Base-by-base conservation (phyloP, 2,888 invertebrate genomes). In the Drosophila bunnanda region DNA sequence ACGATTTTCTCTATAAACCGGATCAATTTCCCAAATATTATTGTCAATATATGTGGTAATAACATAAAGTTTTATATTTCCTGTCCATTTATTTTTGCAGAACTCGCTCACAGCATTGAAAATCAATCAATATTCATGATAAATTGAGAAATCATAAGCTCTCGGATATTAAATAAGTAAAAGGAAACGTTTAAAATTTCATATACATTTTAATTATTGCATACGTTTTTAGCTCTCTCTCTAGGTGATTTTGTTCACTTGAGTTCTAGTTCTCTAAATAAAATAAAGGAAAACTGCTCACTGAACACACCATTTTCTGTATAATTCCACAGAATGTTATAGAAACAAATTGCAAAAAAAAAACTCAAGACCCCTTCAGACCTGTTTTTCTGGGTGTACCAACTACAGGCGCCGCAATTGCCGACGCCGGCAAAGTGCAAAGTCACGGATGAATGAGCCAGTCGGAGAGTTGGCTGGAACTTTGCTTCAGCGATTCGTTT, bases 381-480 rank as follows among this genome's bases (percentile, higher is more conserved):
- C 20, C n/a, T 8, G 12, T 8, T 46, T 41, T 57, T 58, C 32
- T 32, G n/a, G 4, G 58, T 57, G 59, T 58, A 28, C 10, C 15
- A 20, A 8, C 17, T 9, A 10, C 38, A 32, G 66, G 66, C 65
- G 66, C 66, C 65, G 78, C 77, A 80, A 76, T 58, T 56, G 38
- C 38, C 60, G 61, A 52, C 59, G 55, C 66, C 88, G 73, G 59
- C 83, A 83, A 88, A 88, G 88, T 83, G 88, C 89, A 89, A 85
- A 89, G 85, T 89, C 85, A 85, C 75, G 89, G 89, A 89, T 85
- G 85, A 85, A 89, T 77, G 76, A 84, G 74, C 73, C 70, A 66
- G 58, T 61, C 41, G 17, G 62, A 66, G 75, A 66, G 75, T 55
- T 74, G 54, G 54, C 54, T 80, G 85, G 85, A 85, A 85, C 85